These are phyloP conservation scores for Heliothis subflexa DNA, from an alignment of 1,140 invertebrate genomes.

Conservation along the genomic window DNA sequence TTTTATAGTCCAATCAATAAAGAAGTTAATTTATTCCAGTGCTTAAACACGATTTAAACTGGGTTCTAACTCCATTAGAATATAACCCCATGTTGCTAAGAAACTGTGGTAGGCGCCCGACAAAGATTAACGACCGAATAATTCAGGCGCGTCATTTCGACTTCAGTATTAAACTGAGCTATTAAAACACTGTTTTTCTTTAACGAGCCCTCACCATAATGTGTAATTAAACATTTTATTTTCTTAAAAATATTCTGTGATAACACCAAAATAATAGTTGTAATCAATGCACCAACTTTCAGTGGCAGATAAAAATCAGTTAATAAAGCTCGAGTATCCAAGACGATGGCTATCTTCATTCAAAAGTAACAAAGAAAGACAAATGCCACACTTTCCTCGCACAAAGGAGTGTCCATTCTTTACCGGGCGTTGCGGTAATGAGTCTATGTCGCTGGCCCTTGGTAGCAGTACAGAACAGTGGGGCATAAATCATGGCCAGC, in stretches of 20 bases:
- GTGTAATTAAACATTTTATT: conserved; percentile 20
- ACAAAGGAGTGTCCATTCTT: conserved; percentile 80
- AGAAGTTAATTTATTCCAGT: conserved; percentile 23
- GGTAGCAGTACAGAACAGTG: conserved; percentile 67
- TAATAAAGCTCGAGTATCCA: conserved; percentile 45
- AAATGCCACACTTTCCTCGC: conserved; percentile 72
- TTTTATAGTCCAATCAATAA: background rate
- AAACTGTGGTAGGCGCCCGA: conserved; percentile 15
- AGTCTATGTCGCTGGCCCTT: conserved; percentile 66
- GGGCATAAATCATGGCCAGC: conserved; percentile 78
- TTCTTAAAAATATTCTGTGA: conserved; percentile 22
- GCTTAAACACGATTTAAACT: conserved; percentile 11
- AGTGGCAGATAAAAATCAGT: conserved; percentile 48
- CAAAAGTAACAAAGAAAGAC: conserved; percentile 73
- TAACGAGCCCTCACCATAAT: conserved; percentile 6
- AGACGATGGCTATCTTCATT: conserved; percentile 52
- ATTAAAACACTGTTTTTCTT: conserved; percentile 36
- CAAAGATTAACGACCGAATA: conserved; percentile 49
- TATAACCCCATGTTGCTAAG: conserved; percentile 11
- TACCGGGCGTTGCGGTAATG: conserved; percentile 68
- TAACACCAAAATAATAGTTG: conserved; percentile 34
- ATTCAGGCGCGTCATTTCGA: conserved; percentile 44
- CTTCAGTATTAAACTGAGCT: conserved; percentile 5
- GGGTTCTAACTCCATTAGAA: conserved; percentile 12
- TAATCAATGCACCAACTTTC: conserved; percentile 43